Conservation (phyloP, 2,113 vertebrate genomes). For the Antechinus stuartii region DNA sequence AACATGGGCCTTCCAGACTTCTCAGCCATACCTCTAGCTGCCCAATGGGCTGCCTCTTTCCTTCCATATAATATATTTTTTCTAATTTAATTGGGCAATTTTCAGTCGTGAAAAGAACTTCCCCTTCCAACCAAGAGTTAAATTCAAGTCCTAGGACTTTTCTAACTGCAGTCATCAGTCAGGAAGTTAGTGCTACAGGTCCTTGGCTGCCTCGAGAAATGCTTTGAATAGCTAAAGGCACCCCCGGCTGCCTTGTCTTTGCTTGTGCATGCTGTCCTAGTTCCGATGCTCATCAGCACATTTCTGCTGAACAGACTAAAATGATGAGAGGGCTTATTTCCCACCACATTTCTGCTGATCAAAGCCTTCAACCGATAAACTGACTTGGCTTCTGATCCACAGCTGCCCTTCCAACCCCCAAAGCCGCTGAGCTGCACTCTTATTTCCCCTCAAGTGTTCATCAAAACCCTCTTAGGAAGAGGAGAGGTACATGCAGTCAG, state of each 20-base stretch:
- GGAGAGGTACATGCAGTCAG: neutral
- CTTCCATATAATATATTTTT: neutral
- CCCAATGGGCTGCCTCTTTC: neutral
- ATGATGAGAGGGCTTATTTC: conserved; percentile 6
- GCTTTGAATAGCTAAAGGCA: conserved; percentile 6
- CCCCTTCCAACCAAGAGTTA: neutral
- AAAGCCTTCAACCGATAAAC: neutral
- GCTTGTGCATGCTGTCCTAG: conserved; percentile 5
- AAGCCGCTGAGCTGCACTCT: neutral
- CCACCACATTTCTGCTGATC: conserved; percentile 6
- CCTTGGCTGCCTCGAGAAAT: neutral
- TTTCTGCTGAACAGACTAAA: conserved; percentile 7
- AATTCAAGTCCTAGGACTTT: neutral
- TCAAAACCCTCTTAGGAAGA: neutral
- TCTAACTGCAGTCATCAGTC: neutral
- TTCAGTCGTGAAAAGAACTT: neutral
- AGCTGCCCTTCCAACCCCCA: conserved; percentile 4
- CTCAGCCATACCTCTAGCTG: neutral
- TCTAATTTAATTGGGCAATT: neutral
- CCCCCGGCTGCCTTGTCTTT: neutral
- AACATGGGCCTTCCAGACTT: neutral
- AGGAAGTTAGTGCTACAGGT: neutral
- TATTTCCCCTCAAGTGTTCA: neutral
- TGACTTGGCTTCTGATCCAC: conserved; percentile 5
- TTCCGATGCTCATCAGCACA: neutral